phyloP scores from a whole-genome alignment of 53 echinoderm and acorn worm species.

The Holothuria leucospilota region DNA sequence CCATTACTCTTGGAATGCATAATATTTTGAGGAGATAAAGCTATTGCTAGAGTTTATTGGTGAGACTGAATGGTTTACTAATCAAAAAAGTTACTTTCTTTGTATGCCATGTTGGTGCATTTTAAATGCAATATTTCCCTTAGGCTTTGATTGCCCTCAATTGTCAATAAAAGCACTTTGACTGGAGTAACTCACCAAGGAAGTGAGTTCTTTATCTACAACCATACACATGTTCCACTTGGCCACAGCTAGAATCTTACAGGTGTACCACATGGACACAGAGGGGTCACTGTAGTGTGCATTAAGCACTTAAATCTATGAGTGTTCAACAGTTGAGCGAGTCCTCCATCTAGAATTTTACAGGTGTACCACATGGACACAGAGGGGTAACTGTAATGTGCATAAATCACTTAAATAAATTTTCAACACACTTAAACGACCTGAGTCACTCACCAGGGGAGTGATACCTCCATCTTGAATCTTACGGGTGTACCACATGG shows the following conservation, averaged over 20 bases:
- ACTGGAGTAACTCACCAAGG: conserved; percentile 60
- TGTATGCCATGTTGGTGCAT: too few species aligned
- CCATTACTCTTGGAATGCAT: too few species aligned
- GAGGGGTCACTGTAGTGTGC: conserved; percentile 69
- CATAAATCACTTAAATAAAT: too few species aligned
- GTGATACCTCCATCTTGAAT: conserved; percentile 68
- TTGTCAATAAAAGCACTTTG: too few species aligned
- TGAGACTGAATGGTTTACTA: too few species aligned
- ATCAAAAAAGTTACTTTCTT: too few species aligned
- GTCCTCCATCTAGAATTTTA: conserved; percentile 76
- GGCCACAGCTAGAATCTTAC: not conserved
- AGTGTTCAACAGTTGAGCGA: conserved; percentile 39
- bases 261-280: conserved; percentile 73
- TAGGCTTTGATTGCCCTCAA: conserved; percentile 41
- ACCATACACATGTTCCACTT: conserved; percentile 67
- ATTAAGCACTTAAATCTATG: conserved; percentile 27
- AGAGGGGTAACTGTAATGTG: conserved; percentile 52
- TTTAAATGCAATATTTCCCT: too few species aligned
- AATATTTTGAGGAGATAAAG: too few species aligned
- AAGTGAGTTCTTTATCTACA: conserved; percentile 58
- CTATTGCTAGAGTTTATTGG: too few species aligned
- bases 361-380: conserved; percentile 87
- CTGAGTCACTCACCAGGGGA: conserved; percentile 65
- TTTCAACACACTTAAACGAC: too few species aligned
- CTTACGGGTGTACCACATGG: conserved; percentile 88